Conservation (phyloP, 2,797 vertebrate genomes). For the Coreius guichenoti region DNA sequence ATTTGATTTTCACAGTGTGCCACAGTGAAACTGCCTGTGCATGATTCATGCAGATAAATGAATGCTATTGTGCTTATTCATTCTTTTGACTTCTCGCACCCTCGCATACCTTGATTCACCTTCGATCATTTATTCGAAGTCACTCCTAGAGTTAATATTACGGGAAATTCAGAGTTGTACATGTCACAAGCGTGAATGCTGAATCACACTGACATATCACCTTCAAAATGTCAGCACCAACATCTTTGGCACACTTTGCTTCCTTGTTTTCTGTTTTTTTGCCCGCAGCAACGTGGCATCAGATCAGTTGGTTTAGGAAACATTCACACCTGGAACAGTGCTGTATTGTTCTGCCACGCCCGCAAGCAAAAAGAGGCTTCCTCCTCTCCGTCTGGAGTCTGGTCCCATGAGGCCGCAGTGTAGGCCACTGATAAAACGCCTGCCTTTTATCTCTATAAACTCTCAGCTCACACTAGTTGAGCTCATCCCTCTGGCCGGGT, state of each 20-base stretch:
- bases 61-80: constrained; percentile 46
- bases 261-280: constrained; percentile 25
- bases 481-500: constrained; percentile 40
- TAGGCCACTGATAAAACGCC: constrained; percentile 61
- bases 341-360: constrained; percentile 56
- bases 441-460: constrained; percentile 68
- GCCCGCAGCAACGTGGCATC: constrained; percentile 44
- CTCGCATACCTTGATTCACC: constrained; percentile 2
- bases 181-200: constrained; percentile 12
- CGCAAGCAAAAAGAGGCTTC: constrained; percentile 9
- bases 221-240: constrained; percentile 19
- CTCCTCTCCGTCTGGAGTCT: constrained; percentile 31
- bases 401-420: constrained; percentile 33
- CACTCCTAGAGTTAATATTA: constrained; percentile 28
- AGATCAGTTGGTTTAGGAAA: constrained; percentile 53
- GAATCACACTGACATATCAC: constrained; percentile 28
- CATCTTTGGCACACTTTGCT: constrained; percentile 13
- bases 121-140: not conserved
- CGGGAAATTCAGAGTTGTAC: constrained; percentile 23
- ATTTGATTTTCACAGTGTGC: constrained; percentile 5
- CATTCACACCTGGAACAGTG: constrained; percentile 63
- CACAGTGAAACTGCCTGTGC: not conserved
- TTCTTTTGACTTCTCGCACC: constrained; percentile 39
- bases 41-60: constrained; percentile 51
- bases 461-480: constrained; percentile 19